Evolutionary conservation across 1,140 invertebrate genomes (phyloP).

Genomic region (Drosophila ercepeae): DNA sequence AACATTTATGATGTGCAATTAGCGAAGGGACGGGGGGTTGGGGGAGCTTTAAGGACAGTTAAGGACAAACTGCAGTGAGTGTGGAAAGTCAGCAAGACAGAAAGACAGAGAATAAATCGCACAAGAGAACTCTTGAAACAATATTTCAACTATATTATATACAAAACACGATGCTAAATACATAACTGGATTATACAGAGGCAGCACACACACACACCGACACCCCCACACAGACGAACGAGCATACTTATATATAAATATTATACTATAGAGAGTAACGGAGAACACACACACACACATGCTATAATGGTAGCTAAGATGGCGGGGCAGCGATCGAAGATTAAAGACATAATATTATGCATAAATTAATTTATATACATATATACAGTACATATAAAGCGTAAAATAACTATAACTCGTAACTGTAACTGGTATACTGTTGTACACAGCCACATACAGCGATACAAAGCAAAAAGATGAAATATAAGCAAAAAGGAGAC

Average conservation of each 20-base stretch:
- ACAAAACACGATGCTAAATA: constrained; percentile 22
- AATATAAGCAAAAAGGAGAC: constrained; percentile 39
- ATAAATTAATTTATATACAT: constrained; percentile 68
- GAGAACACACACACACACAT: constrained; percentile 32
- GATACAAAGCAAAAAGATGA: constrained; percentile 56
- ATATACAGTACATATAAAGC: constrained; percentile 51
- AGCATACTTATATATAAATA: constrained; percentile 20
- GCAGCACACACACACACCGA: constrained; percentile 16
- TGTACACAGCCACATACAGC: constrained; percentile 47
- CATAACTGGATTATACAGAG: constrained; percentile 26
- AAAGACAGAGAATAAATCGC: constrained; percentile 23
- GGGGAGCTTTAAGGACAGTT: constrained; percentile 12
- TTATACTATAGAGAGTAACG: constrained; percentile 51
- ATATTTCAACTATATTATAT: constrained; percentile 35
- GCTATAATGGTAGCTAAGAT: constrained; percentile 40
- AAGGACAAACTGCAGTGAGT: constrained; percentile 17
- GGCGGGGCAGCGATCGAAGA: constrained; percentile 50
- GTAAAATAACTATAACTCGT: constrained; percentile 60
- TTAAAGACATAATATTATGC: constrained; percentile 67
- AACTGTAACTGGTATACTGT: constrained; percentile 49
- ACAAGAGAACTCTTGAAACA: constrained; percentile 23
- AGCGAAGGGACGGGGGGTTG: constrained; percentile 12
- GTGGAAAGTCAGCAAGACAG: constrained; percentile 23
- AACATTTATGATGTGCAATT: constrained; percentile 63
- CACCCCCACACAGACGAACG: constrained; percentile 16